Evolutionary conservation across 1,140 invertebrate species (phyloP).

Genomic region (Linepithema humile): DNA sequence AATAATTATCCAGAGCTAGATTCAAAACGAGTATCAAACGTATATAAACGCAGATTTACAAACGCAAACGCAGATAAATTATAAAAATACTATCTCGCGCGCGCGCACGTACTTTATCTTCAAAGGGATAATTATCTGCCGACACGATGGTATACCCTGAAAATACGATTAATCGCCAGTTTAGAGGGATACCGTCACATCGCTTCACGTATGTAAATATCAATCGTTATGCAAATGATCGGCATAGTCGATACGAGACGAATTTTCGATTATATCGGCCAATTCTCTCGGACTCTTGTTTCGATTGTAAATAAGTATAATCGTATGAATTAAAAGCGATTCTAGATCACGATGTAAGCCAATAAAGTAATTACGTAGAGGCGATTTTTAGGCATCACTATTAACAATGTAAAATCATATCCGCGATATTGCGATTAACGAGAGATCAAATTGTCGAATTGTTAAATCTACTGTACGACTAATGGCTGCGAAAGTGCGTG

Average conservation of each 20-base stretch:
- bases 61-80: background rate
- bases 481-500: background rate
- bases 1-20: background rate
- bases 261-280: slow-evolving; percentile 38
- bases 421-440: slow-evolving; percentile 39
- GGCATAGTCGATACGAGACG: slow-evolving; percentile 1
- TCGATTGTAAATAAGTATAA: slow-evolving; percentile 66
- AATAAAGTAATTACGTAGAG: slow-evolving; percentile 65
- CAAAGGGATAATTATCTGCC: background rate
- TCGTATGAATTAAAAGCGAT: slow-evolving; percentile 62
- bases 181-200: background rate
- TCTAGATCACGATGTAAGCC: slow-evolving; percentile 65
- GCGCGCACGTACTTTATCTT: background rate
- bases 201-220: slow-evolving; percentile 36
- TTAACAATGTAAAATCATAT: slow-evolving; percentile 66
- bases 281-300: slow-evolving; percentile 41
- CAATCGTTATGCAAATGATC: slow-evolving; percentile 51
- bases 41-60: background rate
- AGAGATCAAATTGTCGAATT: slow-evolving; percentile 12
- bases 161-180: background rate
- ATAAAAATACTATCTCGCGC: slow-evolving; percentile 7
- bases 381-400: slow-evolving; percentile 59
- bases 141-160: background rate
- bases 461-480: background rate
- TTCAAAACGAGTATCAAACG: background rate